phyloP scores from a whole-genome alignment of 2,888 invertebrate genomes.

The Seira musarum region DNA sequence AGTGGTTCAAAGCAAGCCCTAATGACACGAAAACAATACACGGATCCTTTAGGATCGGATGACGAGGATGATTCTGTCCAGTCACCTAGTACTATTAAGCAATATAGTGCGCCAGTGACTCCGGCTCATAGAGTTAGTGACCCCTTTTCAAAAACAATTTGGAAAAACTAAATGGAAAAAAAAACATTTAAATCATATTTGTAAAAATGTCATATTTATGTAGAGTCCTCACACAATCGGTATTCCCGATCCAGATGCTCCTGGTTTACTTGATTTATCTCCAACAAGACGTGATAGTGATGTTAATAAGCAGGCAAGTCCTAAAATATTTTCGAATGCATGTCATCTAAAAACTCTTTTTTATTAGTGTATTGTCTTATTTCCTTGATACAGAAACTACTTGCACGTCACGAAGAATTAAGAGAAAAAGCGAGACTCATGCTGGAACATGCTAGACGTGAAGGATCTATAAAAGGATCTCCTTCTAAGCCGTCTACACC shows the following conservation, averaged over 20 bases:
- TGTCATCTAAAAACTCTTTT: too few species aligned
- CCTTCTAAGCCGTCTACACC: slow-evolving; percentile 68
- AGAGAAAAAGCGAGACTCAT: slow-evolving; percentile 88
- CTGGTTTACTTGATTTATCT: slow-evolving; percentile 71
- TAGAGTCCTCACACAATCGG: slow-evolving; percentile 57
- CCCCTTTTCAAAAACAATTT: too few species aligned
- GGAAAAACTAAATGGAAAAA: too few species aligned
- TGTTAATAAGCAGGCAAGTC: slow-evolving; percentile 65
- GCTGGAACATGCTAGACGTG: slow-evolving; percentile 84
- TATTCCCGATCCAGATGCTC: slow-evolving; percentile 69
- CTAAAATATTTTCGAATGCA: slow-evolving; percentile 13
- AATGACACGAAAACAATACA: slow-evolving; percentile 89
- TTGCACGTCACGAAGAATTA: slow-evolving; percentile 87
- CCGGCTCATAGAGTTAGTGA: slow-evolving; percentile 62
- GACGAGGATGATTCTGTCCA: slow-evolving; percentile 78
- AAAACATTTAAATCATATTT: too few species aligned
- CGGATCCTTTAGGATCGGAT: slow-evolving; percentile 93
- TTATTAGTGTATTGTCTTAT: background rate
- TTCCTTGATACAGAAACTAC: slow-evolving; percentile 78
- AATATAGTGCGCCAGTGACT: slow-evolving; percentile 66
- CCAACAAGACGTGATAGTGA: slow-evolving; percentile 70
- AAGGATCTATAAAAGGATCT: slow-evolving; percentile 73
- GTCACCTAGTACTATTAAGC: slow-evolving; percentile 58
- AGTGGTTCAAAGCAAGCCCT: slow-evolving; percentile 72
- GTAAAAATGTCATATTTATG: too few species aligned